Evolutionary conservation across 92 coral and sea anemone species (phyloP).

Genomic region (Palythoa caribaeorum): DNA sequence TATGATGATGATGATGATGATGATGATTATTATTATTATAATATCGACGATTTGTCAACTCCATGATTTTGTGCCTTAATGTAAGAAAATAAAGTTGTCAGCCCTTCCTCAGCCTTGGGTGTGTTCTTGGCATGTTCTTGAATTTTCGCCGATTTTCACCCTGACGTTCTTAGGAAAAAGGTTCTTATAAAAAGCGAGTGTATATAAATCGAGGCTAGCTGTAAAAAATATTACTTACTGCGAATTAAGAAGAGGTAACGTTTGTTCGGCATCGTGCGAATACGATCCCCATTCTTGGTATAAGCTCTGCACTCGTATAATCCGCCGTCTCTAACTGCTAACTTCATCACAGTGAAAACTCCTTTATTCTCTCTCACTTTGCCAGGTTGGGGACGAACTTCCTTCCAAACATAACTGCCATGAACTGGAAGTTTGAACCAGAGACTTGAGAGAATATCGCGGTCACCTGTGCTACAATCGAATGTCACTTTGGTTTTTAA

Average conservation of each 20-base stretch:
- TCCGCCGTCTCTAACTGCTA: conserved; percentile 5
- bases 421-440: conserved; percentile 6
- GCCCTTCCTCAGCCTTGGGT: too few species aligned
- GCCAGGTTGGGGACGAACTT: conserved; percentile 24
- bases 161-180: too few species aligned
- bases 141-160: too few species aligned
- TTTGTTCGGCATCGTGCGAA: conserved; percentile 19
- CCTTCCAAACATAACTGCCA: not conserved
- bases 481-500: not conserved
- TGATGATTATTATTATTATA: too few species aligned
- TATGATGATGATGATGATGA: too few species aligned
- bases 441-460: conserved; percentile 23
- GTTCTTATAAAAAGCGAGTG: too few species aligned
- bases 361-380: conserved; percentile 12
- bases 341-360: conserved; percentile 7
- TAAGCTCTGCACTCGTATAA: conserved; percentile 37
- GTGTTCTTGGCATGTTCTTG: too few species aligned
- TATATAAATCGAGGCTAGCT: not conserved
- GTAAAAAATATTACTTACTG: conserved; percentile 6
- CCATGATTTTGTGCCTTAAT: too few species aligned
- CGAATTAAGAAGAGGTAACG: conserved; percentile 10
- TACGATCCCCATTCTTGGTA: not conserved
- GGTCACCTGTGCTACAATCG: conserved; percentile 31
- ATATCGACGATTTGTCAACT: too few species aligned
- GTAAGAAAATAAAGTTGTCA: too few species aligned